These are phyloP conservation scores for Clostera curtula DNA, from an alignment of 2,888 invertebrate species.

Conservation along the genomic window DNA sequence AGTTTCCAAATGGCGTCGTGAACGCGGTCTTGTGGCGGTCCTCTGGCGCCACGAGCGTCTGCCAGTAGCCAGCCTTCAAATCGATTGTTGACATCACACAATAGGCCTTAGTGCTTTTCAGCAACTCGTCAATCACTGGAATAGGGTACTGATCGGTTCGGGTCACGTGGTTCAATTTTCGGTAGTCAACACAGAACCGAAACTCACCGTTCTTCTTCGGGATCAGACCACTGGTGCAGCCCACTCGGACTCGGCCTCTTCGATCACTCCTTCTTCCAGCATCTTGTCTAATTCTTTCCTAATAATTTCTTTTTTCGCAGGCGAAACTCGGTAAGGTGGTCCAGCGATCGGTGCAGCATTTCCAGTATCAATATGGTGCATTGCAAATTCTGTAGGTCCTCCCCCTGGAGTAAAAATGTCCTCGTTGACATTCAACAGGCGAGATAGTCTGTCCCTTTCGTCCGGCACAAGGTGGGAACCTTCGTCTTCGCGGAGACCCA, in stretches of 20 bases:
- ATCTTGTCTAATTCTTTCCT: no score
- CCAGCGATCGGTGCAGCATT: slow-evolving; percentile 4
- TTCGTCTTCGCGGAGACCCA: no score
- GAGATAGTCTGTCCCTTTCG: no score
- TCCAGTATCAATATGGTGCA: slow-evolving; percentile 4
- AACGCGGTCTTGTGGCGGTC: slow-evolving; percentile 5
- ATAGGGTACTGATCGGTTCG: slow-evolving; percentile 5
- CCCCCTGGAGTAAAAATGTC: slow-evolving; percentile 4
- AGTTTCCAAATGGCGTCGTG: slow-evolving; percentile 3
- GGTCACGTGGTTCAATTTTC: slow-evolving; percentile 10
- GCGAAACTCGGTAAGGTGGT: neutral
- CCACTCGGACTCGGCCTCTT: slow-evolving; percentile 9
- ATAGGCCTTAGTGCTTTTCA: neutral
- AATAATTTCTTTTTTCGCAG: no score
- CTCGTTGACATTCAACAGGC: neutral
- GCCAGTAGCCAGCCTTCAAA: slow-evolving; percentile 5
- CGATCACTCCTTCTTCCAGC: no score
- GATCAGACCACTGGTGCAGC: slow-evolving; percentile 8
- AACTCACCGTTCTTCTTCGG: slow-evolving; percentile 8
- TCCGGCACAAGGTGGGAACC: no score
- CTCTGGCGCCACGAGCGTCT: neutral
- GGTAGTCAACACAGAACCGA: slow-evolving; percentile 10
- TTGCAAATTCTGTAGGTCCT: neutral
- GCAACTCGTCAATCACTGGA: slow-evolving; percentile 2
- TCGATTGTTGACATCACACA: slow-evolving; percentile 3